Base-by-base conservation (phyloP, 2,797 vertebrate genomes). In the Lithobates pipiens region DNA sequence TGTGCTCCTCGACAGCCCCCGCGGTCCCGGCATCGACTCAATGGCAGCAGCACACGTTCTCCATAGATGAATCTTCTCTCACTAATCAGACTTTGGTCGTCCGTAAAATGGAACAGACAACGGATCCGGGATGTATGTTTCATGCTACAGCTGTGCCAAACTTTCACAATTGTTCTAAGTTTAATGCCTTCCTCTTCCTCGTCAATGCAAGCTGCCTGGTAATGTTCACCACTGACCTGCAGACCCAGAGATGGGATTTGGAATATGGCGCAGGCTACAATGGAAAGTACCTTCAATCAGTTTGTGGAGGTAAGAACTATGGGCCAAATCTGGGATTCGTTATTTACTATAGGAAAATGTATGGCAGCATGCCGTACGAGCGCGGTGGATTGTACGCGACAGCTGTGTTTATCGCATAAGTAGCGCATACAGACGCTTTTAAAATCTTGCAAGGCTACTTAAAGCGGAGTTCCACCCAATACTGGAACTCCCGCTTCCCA, bases 11-110 rank as follows among this genome's bases (percentile, higher is more conserved):
- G n/a, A 23, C 54, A 61, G 21, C 54, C 21, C 8, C 6, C 54
- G 7, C 54, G 2, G 1, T 9, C 1, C 21, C 21, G 21, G 1
- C 5, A 9, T 23, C 9, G 54, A 23, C 54, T 9, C 1, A 16
- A 54, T 61, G 54, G 54, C 54, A 2, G 6, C 18, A n/a, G 54
- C 8, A 23, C 21, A 7, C 5, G 21, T 21, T 21, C 54, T 61
- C 21, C 21, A 23, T 1, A 9, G 2, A 23, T 1, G 54, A 2
- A 0, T 21, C n/a, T 23, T 0, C 6, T 1, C 54, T 61, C 6
- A 9, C 0, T 9, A 61, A 61, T 61, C 6, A 61, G 2, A 61
- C 21, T n/a, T 23, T 61, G 21, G 8, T 23, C 21, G 8, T 61
- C 54, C n/a, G 23, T 18, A 57, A 2, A 18, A 1, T 57, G 16